Percentiles rank a stretch among this genome's conserved stretches.
Evolutionary conservation across 2,888 invertebrate genomes (phyloP).

Genomic region (Rutpela maculata): DNA sequence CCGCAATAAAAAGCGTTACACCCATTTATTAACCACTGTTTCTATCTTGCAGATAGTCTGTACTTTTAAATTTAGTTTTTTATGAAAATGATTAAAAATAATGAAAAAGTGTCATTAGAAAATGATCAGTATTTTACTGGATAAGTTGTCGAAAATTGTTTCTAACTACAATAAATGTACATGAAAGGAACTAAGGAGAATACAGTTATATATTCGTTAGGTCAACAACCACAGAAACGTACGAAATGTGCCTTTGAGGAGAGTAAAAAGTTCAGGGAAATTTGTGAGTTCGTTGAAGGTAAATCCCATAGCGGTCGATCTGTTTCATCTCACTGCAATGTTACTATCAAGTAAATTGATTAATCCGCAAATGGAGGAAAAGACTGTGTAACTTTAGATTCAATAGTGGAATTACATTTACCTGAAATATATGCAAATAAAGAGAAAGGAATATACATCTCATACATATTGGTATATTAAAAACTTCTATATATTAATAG

Average conservation of each 20-base stretch:
- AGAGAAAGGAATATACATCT: too few relatives aligned
- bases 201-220: slow-evolving; percentile 1
- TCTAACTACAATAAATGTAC: not conserved
- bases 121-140: too few relatives aligned
- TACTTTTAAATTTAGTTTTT: too few relatives aligned
- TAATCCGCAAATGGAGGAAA: not conserved
- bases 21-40: too few relatives aligned
- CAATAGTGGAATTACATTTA: not conserved
- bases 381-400: not conserved
- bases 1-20: too few relatives aligned
- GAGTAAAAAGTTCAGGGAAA: slow-evolving; percentile 10
- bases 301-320: slow-evolving; percentile 17
- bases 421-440: too few relatives aligned
- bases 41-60: too few relatives aligned
- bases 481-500: too few relatives aligned
- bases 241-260: slow-evolving; percentile 28
- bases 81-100: too few relatives aligned
- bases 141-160: too few relatives aligned
- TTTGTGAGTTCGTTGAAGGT: slow-evolving; percentile 10
- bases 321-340: not conserved
- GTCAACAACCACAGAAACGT: slow-evolving; percentile 21
- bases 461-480: too few relatives aligned
- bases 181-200: slow-evolving; percentile 9
- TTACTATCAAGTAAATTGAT: slow-evolving; percentile 3
- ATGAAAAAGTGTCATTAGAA: too few relatives aligned